Evolutionary conservation across 2,888 invertebrate genomes (phyloP).

Genomic region (Scaptomyza cyrtandrae): DNA sequence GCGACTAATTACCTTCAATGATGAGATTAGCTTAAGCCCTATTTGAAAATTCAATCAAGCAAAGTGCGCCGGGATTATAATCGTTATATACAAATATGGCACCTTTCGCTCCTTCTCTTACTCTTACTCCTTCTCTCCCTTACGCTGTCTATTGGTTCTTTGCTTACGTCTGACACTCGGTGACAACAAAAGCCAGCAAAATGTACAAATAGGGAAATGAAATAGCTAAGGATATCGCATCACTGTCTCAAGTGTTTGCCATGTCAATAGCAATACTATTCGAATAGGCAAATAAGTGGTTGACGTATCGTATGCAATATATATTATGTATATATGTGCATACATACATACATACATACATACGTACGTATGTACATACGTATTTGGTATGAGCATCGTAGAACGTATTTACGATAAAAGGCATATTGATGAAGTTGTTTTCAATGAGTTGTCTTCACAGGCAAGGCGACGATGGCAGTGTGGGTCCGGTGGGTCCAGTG

Average conservation of each 20-base stretch:
- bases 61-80: too few relatives aligned
- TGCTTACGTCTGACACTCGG: conserved; percentile 2
- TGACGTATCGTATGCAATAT: neutral
- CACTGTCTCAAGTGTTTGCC: conserved; percentile 34
- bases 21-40: too few relatives aligned
- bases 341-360: neutral
- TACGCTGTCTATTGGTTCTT: neutral
- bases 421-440: conserved; percentile 20
- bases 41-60: neutral
- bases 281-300: conserved; percentile 28
- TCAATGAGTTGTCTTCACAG: conserved; percentile 48
- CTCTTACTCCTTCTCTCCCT: neutral
- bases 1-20: too few relatives aligned
- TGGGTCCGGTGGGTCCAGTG: conserved; percentile 76
- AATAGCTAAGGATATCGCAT: conserved; percentile 22
- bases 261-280: conserved; percentile 33
- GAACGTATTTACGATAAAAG: neutral
- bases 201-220: conserved; percentile 1
- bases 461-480: conserved; percentile 84
- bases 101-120: neutral
- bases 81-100: neutral
- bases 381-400: neutral
- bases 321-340: neutral
- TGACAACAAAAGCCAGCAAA: conserved; percentile 11
- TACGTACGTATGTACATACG: too few relatives aligned